Evolutionary conservation across 2,888 invertebrate genomes (phyloP), one percentile per base, ranked within the genome.

Genomic region (Stomorhina lunata): DNA sequence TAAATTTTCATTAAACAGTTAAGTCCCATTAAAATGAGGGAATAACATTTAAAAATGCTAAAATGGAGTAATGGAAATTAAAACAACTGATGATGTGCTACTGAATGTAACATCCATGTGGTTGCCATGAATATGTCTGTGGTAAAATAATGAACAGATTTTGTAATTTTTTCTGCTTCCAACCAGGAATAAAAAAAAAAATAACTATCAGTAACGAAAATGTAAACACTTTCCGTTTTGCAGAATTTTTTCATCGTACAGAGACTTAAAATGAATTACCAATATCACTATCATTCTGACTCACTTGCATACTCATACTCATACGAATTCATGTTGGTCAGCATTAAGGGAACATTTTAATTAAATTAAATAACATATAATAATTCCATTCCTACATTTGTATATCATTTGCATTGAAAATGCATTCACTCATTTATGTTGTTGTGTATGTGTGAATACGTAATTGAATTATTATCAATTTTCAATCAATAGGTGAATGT

Each of bases 301-400:
- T n/a, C 12, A 48, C 20, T n/a, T 29, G 1, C 29, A 45, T 29
- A 27, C 45, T 4, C 6, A 15, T 27, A 6, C 27, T n/a, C n/a
- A n/a, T n/a, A n/a, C n/a, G n/a, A n/a, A 43, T 34, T 17, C 40
- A 27, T 45, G 65, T 7, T 43, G 61, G 25, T 40, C 25, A 40
- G 59, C 25, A 43, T 40, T 27, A 61, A 59, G 25, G 37, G 22
- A 61, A 37, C 22, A 27, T 61, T 43, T 61, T 61, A 43, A 61
- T 61, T 40, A 61, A 61, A 61, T 61, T 61, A 61, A 43, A 61
- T 43, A 61, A 48, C 22, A 48, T 48, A 48, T n/a, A n/a, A n/a
- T n/a, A n/a, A n/a, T n/a, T n/a, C n/a, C n/a, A n/a, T n/a, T n/a
- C n/a, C n/a, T n/a, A n/a, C n/a, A n/a, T n/a, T n/a, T n/a, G n/a